phyloP scores from a whole-genome alignment of 2,113 vertebrate species.

The Chunga burmeisteri region DNA sequence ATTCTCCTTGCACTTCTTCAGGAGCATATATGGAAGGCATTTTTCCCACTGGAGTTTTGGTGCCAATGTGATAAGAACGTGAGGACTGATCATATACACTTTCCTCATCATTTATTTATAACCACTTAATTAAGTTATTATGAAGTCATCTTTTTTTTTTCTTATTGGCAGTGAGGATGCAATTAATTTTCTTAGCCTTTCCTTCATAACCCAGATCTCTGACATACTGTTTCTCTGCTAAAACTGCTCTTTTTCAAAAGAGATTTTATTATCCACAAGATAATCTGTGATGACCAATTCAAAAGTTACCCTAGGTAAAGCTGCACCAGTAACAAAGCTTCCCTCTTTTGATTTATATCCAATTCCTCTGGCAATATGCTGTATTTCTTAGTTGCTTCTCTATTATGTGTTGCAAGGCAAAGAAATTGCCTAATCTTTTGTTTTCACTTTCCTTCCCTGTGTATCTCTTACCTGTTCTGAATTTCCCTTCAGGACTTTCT shows the following conservation, averaged over 20 bases:
- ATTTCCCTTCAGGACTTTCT: neutral
- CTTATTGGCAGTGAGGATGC: conserved; percentile 1
- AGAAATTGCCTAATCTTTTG: neutral
- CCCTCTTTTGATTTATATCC: neutral
- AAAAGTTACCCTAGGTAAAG: neutral
- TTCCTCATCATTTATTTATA: conserved; percentile 37
- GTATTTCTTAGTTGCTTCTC: neutral
- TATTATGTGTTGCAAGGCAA: neutral
- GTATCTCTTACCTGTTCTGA: neutral
- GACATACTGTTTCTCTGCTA: neutral
- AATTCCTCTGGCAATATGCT: neutral
- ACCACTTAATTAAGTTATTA: conserved; percentile 60
- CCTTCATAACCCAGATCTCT: conserved; percentile 12
- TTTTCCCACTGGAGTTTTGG: conserved; percentile 21
- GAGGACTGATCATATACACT: conserved; percentile 25
- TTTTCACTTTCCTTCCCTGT: neutral
- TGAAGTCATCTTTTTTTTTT: neutral
- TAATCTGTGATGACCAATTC: neutral
- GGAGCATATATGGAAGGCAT: neutral
- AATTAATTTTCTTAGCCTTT: conserved; percentile 42
- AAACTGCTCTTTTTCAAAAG: neutral
- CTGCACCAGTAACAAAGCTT: neutral
- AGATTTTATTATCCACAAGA: neutral
- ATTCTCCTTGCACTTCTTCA: neutral
- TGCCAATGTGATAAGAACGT: conserved; percentile 2